phyloP scores from a whole-genome alignment of 2,888 invertebrate genomes.

The Agapostemon virescens region DNA sequence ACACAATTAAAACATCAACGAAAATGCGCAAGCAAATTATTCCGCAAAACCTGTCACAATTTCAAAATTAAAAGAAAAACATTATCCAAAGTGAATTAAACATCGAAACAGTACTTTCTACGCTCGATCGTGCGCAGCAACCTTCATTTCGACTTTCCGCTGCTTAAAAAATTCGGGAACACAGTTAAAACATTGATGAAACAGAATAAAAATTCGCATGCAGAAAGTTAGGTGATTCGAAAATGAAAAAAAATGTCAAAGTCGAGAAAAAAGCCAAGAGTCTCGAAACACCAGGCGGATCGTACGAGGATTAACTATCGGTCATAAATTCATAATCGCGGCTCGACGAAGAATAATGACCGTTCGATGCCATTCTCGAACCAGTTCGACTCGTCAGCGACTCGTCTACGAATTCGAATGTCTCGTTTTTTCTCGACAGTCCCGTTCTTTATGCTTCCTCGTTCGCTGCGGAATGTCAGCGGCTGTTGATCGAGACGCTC shows the following conservation, averaged over 20 bases:
- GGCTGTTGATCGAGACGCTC: constrained; percentile 14
- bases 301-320: background rate
- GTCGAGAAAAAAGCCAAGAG: background rate
- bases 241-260: too few relatives aligned
- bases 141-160: too few relatives aligned
- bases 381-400: constrained; percentile 40
- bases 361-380: constrained; percentile 44
- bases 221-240: too few relatives aligned
- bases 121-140: too few relatives aligned
- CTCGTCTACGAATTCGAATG: constrained; percentile 44
- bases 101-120: too few relatives aligned
- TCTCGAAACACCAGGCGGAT: background rate
- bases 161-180: too few relatives aligned
- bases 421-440: constrained; percentile 31
- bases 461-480: background rate
- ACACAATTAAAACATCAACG: background rate
- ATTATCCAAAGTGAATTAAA: too few relatives aligned
- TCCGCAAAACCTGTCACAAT: background rate
- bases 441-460: constrained; percentile 34
- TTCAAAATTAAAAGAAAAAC: too few relatives aligned
- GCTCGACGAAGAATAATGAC: background rate
- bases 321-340: background rate
- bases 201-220: too few relatives aligned
- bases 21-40: background rate
- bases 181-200: too few relatives aligned